phyloP scores from a whole-genome alignment of 1,140 invertebrate genomes.

The Temnothorax nylanderi region DNA sequence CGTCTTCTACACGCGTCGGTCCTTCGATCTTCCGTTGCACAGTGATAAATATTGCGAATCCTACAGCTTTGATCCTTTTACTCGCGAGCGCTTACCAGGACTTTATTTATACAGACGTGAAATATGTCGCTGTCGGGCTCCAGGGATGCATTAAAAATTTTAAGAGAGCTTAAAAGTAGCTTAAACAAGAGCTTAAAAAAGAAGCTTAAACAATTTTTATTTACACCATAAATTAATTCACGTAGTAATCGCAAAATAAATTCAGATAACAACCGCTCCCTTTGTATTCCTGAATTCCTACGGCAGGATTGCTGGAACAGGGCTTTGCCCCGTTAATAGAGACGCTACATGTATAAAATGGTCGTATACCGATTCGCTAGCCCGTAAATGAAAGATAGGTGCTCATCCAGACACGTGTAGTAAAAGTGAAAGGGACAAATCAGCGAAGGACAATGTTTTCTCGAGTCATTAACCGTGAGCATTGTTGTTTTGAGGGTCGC shows the following conservation, averaged over 20 bases:
- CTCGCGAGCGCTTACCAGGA: not conserved
- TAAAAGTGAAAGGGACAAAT: constrained; percentile 36
- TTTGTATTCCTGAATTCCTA: not conserved
- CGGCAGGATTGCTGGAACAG: not conserved
- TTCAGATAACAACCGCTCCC: not conserved
- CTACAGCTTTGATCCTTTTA: not conserved
- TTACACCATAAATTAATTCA: not conserved
- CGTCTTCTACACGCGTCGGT: not conserved
- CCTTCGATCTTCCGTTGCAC: not conserved
- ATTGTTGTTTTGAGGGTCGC: constrained; percentile 25
- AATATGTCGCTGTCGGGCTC: not conserved
- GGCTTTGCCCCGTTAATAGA: not conserved
- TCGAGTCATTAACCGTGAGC: constrained; percentile 41
- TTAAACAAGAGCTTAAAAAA: not conserved
- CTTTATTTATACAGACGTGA: not conserved
- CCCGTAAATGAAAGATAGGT: constrained; percentile 35
- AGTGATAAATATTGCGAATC: not conserved
- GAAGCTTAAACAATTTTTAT: not conserved
- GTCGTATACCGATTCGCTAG: not conserved
- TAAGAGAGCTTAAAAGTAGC: not conserved
- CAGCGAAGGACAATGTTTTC: constrained; percentile 39
- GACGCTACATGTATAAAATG: not conserved
- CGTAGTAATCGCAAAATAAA: not conserved
- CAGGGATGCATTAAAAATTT: not conserved
- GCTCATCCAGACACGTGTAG: not conserved